Percentiles rank a stretch among this genome's conserved stretches.
Conservation (phyloP, 2,888 invertebrate species). For the Apomyelois bistriatella region DNA sequence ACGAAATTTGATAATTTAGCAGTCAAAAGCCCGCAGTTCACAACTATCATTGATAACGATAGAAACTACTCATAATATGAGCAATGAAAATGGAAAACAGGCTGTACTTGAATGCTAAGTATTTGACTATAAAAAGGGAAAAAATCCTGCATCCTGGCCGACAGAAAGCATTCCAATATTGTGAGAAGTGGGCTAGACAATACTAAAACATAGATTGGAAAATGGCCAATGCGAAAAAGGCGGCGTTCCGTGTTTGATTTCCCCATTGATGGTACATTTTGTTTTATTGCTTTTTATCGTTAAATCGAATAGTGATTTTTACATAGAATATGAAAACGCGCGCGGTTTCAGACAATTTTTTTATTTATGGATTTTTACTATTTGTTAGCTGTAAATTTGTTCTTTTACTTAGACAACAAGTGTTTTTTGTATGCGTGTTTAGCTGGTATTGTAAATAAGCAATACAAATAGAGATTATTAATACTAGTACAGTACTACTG, state of each 20-base stretch:
- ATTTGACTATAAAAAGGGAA: background rate
- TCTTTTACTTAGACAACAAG: no score
- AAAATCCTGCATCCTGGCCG: background rate
- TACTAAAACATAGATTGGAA: background rate
- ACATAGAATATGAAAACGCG: no score
- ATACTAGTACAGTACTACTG: no score
- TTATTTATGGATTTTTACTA: background rate
- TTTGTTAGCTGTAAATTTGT: background rate
- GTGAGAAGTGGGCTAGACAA: slow-evolving; percentile 9
- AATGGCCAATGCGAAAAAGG: slow-evolving; percentile 2
- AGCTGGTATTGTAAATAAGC: no score
- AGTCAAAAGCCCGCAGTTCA: no score
- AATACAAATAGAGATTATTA: no score
- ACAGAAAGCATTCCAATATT: slow-evolving; percentile 4
- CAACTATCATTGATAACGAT: no score
- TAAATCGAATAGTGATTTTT: background rate
- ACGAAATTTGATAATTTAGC: no score
- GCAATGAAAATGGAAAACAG: background rate
- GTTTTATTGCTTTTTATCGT: slow-evolving; percentile 6
- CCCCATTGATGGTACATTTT: slow-evolving; percentile 3
- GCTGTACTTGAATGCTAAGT: background rate
- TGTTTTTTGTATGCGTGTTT: no score
- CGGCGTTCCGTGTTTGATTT: slow-evolving; percentile 1
- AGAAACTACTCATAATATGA: background rate
- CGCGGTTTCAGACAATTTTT: background rate